These are phyloP conservation scores for Aldabrachelys gigantea DNA, from an alignment of 2,113 vertebrate genomes.

Conservation along the genomic window DNA sequence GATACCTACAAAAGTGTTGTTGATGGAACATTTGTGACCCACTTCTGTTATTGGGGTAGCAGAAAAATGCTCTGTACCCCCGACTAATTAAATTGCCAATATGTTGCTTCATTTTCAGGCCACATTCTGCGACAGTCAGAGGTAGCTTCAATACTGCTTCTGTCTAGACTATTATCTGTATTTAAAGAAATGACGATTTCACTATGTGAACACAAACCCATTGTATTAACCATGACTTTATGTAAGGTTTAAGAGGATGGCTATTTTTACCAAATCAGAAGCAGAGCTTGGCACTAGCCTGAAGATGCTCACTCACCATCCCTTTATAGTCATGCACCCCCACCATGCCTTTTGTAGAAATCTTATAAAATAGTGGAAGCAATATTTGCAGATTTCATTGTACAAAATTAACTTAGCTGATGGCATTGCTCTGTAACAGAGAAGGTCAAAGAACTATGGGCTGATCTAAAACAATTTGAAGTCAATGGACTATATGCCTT, in stretches of 20 bases:
- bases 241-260: not conserved
- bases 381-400: not conserved
- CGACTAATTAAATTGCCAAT: conserved; percentile 61
- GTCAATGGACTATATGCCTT: not conserved
- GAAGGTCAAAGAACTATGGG: not conserved
- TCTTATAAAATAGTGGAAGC: not conserved
- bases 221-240: not conserved
- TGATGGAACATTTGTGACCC: not conserved
- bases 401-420: not conserved
- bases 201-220: conserved; percentile 21
- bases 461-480: conserved; percentile 10
- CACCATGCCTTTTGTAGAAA: not conserved
- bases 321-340: not conserved
- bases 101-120: conserved; percentile 50
- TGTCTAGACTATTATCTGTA: conserved; percentile 48
- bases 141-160: conserved; percentile 20
- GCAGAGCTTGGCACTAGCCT: not conserved
- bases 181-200: conserved; percentile 27
- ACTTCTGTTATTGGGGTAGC: not conserved
- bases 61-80: not conserved
- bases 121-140: conserved; percentile 6
- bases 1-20: not conserved
- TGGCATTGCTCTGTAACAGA: not conserved
- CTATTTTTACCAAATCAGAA: not conserved
- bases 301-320: not conserved